phyloP scores from a whole-genome alignment of 2,888 invertebrate genomes.

The Lepidocyrtinus sp. region DNA sequence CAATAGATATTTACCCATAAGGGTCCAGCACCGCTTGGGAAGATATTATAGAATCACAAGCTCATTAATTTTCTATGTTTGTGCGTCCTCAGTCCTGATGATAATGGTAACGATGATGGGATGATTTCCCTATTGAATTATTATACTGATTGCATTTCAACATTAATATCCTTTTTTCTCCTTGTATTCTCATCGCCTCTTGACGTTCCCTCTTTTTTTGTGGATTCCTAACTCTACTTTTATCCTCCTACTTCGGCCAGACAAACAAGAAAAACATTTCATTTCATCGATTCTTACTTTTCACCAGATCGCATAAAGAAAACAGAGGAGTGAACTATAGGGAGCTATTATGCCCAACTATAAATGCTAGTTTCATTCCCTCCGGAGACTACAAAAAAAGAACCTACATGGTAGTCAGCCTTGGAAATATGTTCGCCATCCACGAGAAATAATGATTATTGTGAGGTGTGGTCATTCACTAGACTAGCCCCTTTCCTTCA shows the following conservation, averaged over 20 bases:
- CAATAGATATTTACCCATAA: slow-evolving; percentile 8
- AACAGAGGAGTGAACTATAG: background rate
- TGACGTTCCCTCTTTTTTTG: slow-evolving; percentile 11
- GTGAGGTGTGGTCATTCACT: slow-evolving; percentile 20
- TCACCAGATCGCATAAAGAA: background rate
- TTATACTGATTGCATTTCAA: slow-evolving; percentile 56
- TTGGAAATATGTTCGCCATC: slow-evolving; percentile 2
- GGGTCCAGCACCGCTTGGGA: slow-evolving; percentile 2
- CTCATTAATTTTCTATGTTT: slow-evolving; percentile 53
- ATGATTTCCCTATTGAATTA: slow-evolving; percentile 57
- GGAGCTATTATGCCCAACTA: background rate
- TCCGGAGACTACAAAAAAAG: background rate
- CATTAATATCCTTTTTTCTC: slow-evolving; percentile 49
- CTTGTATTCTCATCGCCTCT: slow-evolving; percentile 25
- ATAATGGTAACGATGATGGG: slow-evolving; percentile 50
- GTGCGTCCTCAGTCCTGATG: slow-evolving; percentile 13
- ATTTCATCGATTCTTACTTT: slow-evolving; percentile 32
- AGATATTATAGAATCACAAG: slow-evolving; percentile 44
- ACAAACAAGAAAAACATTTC: slow-evolving; percentile 7
- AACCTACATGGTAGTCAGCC: background rate
- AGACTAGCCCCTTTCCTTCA: slow-evolving; percentile 16
- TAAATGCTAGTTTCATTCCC: background rate
- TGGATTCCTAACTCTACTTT: background rate
- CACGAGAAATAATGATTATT: background rate
- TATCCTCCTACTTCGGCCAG: background rate